phyloP scores from a whole-genome alignment of 2,113 vertebrate genomes.

The Colinus virginianus region DNA sequence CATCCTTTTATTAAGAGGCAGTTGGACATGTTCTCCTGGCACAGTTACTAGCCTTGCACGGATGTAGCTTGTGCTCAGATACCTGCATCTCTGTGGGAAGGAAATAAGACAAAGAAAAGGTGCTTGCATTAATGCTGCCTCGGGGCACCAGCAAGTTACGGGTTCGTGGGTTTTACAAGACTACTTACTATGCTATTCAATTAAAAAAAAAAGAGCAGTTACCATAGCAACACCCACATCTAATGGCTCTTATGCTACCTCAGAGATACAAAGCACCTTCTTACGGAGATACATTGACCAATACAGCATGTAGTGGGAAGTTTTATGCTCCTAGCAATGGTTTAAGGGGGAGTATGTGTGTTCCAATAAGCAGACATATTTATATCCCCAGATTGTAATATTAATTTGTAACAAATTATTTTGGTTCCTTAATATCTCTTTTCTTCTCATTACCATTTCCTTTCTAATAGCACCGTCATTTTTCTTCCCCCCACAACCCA shows the following conservation, averaged over 20 bases:
- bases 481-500: background rate
- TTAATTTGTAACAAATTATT: constrained; percentile 71
- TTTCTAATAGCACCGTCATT: constrained; percentile 31
- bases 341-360: constrained; percentile 55
- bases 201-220: constrained; percentile 78
- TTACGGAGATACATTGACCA: constrained; percentile 82
- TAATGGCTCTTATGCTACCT: constrained; percentile 82
- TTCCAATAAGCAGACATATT: constrained; percentile 69
- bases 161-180: constrained; percentile 84
- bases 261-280: constrained; percentile 82
- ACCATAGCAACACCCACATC: constrained; percentile 81
- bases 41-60: constrained; percentile 19
- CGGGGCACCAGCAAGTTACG: constrained; percentile 76
- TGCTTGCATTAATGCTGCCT: constrained; percentile 79
- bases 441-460: constrained; percentile 65
- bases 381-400: constrained; percentile 64
- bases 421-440: constrained; percentile 49
- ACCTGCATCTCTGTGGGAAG: constrained; percentile 52
- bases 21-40: background rate
- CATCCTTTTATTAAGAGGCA: background rate
- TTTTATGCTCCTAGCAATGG: constrained; percentile 70
- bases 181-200: constrained; percentile 82
- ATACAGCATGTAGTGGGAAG: constrained; percentile 72
- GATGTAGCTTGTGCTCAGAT: constrained; percentile 20
- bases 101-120: constrained; percentile 77